phyloP scores from a whole-genome alignment of 2,888 invertebrate genomes.

The Drosophila neutralis region DNA sequence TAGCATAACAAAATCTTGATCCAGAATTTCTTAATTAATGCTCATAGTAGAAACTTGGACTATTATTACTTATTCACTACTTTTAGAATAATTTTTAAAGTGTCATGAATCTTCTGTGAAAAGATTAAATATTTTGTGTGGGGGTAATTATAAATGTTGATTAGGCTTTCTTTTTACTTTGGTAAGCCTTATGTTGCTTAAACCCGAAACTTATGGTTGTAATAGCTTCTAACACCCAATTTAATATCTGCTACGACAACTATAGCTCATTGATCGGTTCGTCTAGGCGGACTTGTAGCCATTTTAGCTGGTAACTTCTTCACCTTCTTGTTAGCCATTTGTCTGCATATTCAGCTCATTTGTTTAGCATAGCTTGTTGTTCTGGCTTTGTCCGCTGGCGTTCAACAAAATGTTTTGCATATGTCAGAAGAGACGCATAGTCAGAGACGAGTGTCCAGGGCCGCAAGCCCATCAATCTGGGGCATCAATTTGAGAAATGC shows the following conservation, averaged over 20 bases:
- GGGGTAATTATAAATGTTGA: neutral
- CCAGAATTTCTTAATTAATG: neutral
- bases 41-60: neutral
- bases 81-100: neutral
- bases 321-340: conserved; percentile 66
- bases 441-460: conserved; percentile 42
- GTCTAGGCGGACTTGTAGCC: conserved; percentile 11
- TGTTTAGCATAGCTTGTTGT: conserved; percentile 47
- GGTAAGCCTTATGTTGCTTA: neutral
- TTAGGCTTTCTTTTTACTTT: neutral
- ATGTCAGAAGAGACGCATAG: conserved; percentile 61
- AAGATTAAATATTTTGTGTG: neutral
- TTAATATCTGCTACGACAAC: neutral
- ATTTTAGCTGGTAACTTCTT: conserved; percentile 43
- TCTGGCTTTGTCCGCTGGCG: conserved; percentile 41
- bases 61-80: neutral
- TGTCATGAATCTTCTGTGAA: neutral
- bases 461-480: conserved; percentile 71
- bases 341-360: conserved; percentile 69
- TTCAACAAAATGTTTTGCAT: conserved; percentile 74
- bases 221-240: neutral
- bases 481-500: conserved; percentile 77
- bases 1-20: neutral
- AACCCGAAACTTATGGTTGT: neutral
- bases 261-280: conserved; percentile 35